A percentile compares a stretch with the other conserved stretches of the same genome.
These are phyloP conservation scores for Lepidurus apus DNA, from an alignment of 1,140 invertebrate species.

Conservation along the genomic window DNA sequence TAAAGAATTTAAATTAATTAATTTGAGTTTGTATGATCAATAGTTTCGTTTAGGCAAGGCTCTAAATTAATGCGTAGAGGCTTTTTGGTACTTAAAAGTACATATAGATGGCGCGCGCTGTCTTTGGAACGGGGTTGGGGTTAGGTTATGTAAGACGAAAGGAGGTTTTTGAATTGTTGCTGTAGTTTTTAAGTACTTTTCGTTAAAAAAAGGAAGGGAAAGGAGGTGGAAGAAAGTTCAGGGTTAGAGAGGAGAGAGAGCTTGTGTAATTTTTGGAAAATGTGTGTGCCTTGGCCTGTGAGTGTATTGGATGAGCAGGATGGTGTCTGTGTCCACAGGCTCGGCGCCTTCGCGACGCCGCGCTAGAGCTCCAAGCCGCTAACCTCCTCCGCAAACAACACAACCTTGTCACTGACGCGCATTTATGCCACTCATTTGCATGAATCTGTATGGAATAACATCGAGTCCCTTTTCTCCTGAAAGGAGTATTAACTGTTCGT, in stretches of 20 bases:
- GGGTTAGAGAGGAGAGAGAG: not conserved
- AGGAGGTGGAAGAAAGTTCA: not conserved
- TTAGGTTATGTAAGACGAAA: not conserved
- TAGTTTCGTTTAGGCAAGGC: no score
- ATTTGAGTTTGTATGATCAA: no score
- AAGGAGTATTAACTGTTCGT: no score
- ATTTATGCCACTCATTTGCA: not conserved
- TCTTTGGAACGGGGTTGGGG: no score
- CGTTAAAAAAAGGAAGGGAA: not conserved
- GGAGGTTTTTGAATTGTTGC: not conserved
- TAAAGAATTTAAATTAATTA: no score
- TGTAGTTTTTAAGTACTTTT: not conserved
- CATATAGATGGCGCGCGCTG: no score
- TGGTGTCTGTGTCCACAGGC: conserved; percentile 20
- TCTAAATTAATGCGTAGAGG: no score
- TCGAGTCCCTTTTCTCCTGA: no score
- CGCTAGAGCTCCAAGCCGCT: not conserved
- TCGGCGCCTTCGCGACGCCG: not conserved
- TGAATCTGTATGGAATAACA: not conserved
- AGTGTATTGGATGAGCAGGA: not conserved
- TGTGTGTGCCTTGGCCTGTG: not conserved
- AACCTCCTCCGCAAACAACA: conserved; percentile 7
- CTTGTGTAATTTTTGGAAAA: not conserved
- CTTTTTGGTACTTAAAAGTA: no score
- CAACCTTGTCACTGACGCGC: conserved; percentile 1